phyloP scores from a whole-genome alignment of 2,113 vertebrate species.

The Typhlomys cinereus region DNA sequence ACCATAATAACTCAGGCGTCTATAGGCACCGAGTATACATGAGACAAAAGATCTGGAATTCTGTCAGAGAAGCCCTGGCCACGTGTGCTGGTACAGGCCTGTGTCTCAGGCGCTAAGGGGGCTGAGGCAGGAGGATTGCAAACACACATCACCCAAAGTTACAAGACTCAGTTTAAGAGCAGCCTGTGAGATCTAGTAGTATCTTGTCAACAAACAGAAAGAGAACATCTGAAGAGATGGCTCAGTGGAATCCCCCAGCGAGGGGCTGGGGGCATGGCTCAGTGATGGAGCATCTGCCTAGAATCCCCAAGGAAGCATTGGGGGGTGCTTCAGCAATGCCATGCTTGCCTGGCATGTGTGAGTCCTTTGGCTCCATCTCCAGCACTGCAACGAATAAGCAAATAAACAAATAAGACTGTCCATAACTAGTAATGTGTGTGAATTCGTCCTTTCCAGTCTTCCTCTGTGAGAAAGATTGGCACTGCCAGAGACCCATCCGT shows the following conservation, averaged over 20 bases:
- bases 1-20: neutral
- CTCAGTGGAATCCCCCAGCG: neutral
- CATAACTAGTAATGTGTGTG: neutral
- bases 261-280: fast-evolving
- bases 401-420: neutral
- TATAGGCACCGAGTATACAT: neutral
- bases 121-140: neutral
- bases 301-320: too few species aligned
- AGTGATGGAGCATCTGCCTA: neutral
- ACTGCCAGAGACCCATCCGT: neutral
- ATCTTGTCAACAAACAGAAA: neutral
- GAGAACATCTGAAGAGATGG: neutral
- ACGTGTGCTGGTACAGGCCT: neutral
- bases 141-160: neutral
- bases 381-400: neutral
- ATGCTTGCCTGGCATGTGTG: too few species aligned
- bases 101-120: neutral
- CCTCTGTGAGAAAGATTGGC: neutral
- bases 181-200: neutral
- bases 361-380: too few species aligned
- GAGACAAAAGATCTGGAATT: neutral
- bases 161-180: neutral
- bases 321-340: too few species aligned
- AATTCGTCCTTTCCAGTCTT: neutral
- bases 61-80: neutral